Evolutionary conservation across 2,113 vertebrate genomes (phyloP), one percentile per base, ranked within the genome.

Genomic region (Ptyas mucosa): DNA sequence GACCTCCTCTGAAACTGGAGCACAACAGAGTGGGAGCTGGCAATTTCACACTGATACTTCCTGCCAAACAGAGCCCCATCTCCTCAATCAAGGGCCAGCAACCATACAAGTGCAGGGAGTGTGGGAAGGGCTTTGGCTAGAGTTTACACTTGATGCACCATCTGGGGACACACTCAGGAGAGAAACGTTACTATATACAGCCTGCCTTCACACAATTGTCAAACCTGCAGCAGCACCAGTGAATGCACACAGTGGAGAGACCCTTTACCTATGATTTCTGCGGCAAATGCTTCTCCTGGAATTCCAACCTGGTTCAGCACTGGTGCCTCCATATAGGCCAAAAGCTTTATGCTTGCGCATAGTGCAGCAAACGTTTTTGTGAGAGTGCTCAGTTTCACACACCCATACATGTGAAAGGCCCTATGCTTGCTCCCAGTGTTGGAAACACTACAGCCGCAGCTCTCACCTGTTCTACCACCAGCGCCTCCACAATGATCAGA

Each of bases 361-460:
- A 97, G 92, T 97, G 97, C 0, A 95, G 96, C 34, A 97, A 97
- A 54, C 43, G 94, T 89, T 97, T 98, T 55, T 91, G 96, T 4
- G 96, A 97, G 64, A 97, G 97, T 52, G 95, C 97, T 91, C 96
- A 96, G 5, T 95, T 98, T n/a, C 96, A 97, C 95, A 95, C 81
- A 58, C 57, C 23, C 57, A 26, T 23, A 58, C 23, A 24, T 8
- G 23, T 24, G 57, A 58, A 21, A 23, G 23, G 8, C 23, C 23
- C 8, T 97, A 96, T 75, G 89, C 91, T 92, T 97, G 97, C 51
- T n/a, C 90, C 0, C 94, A 97, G 29, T 97, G 97, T 6, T 88
- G 69, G 91, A 97, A 97, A 89, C 96, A 95, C 90, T 97, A 97
- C 94, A 95, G 96, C 81, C 96, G 96, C 2, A 95, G 96, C 64